These are phyloP conservation scores for Campylomormyrus numenius DNA, from an alignment of 2,113 vertebrate species.

Conservation along the genomic window DNA sequence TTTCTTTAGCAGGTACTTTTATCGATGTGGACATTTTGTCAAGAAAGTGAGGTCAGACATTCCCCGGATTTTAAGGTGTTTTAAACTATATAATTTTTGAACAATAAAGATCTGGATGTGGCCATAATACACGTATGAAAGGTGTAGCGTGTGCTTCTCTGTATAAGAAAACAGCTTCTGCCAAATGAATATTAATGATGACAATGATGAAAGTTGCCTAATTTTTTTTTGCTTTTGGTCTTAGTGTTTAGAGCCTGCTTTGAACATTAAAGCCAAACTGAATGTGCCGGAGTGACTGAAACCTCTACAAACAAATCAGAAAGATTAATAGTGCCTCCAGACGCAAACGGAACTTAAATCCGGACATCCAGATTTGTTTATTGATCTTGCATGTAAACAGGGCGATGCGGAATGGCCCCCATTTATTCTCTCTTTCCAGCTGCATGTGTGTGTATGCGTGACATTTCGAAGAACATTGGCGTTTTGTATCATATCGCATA, in stretches of 20 bases:
- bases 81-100: not conserved
- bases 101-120: not conserved
- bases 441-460: not conserved
- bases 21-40: not conserved
- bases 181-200: not conserved
- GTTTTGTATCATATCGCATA: not conserved
- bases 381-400: not conserved
- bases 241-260: not conserved
- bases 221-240: not conserved
- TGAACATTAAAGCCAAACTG: conserved; percentile 3
- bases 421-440: not conserved
- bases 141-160: not conserved
- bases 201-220: not conserved
- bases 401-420: not conserved
- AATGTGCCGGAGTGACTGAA: not conserved
- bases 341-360: not conserved
- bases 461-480: conserved; percentile 10
- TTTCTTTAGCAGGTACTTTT: not conserved
- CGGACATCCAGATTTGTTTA: not conserved
- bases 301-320: not conserved
- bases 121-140: not conserved
- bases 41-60: not conserved
- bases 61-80: not conserved
- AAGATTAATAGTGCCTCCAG: not conserved
- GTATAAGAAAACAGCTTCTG: not conserved